Conservation (phyloP, 2,888 invertebrate species). For the Lysandra coridon region DNA sequence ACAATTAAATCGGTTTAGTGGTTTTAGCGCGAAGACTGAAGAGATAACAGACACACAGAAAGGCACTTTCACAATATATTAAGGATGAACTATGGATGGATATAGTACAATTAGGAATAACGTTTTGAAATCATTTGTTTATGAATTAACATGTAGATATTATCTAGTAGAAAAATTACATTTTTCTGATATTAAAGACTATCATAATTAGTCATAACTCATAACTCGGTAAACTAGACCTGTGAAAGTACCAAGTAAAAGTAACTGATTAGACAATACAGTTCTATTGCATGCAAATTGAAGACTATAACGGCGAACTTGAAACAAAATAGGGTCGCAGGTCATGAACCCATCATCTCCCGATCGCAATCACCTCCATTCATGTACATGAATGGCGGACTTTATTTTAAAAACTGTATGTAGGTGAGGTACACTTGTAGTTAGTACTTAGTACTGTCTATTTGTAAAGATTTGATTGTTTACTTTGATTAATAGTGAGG, state of each 20-base stretch:
- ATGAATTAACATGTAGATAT: no score
- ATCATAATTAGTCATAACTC: no score
- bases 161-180: no score
- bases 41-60: no score
- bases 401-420: constrained; percentile 6
- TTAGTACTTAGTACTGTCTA: neutral
- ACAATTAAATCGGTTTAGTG: no score
- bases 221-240: neutral
- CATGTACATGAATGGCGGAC: constrained; percentile 31
- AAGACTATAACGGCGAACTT: constrained; percentile 55
- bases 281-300: constrained; percentile 59
- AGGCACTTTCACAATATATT: no score
- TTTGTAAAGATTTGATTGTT: neutral
- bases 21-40: no score
- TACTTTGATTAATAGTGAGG: no score
- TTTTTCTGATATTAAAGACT: no score
- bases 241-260: constrained; percentile 2
- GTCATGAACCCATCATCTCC: constrained; percentile 57
- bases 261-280: constrained; percentile 15
- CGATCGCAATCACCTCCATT: constrained; percentile 44
- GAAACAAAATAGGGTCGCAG: constrained; percentile 59
- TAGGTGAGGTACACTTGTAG: neutral
- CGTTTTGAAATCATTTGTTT: no score
- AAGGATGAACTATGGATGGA: no score
- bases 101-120: no score